A percentile compares a stretch with the other conserved stretches of the same genome.
Evolutionary conservation across 2,113 vertebrate species (phyloP).

Genomic region (Engystomops pustulosus): DNA sequence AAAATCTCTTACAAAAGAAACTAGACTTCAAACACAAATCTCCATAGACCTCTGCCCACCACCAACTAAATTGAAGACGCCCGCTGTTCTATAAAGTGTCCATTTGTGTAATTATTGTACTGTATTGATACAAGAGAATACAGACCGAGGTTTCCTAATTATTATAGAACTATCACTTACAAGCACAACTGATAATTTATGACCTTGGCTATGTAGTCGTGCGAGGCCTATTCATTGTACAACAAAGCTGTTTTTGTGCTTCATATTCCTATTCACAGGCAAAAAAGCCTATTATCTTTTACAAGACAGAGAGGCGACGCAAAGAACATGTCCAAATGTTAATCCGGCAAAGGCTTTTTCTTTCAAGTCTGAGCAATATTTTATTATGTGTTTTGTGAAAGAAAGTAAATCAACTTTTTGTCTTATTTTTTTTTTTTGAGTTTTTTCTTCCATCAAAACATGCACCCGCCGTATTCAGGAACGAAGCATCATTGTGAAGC

Average conservation of each 20-base stretch:
- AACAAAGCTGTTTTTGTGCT: conserved; percentile 32
- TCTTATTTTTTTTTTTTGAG: not conserved
- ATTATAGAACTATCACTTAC: conserved; percentile 36
- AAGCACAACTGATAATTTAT: conserved; percentile 36
- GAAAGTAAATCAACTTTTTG: not conserved
- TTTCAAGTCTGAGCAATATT: conserved; percentile 7
- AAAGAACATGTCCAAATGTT: not conserved
- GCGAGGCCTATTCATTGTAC: conserved; percentile 21
- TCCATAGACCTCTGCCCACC: not conserved
- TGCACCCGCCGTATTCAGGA: not conserved
- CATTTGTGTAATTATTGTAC: conserved; percentile 7
- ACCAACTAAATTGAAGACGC: not conserved
- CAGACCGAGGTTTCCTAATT: conserved; percentile 8
- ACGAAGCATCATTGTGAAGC: no score
- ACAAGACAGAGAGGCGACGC: conserved; percentile 17
- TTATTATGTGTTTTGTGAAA: not conserved
- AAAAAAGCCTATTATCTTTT: conserved; percentile 40
- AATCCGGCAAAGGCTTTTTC: conserved; percentile 4
- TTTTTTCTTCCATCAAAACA: no score
- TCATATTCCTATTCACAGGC: not conserved
- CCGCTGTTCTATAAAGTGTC: conserved; percentile 5
- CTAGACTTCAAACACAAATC: not conserved
- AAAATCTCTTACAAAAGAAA: not conserved
- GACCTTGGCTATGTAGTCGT: conserved; percentile 28
- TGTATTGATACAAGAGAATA: conserved; percentile 2